Percentiles rank a stretch among this genome's conserved stretches.
phyloP scores from a whole-genome alignment of 2,113 vertebrate genomes.

The Oncorhynchus tshawytscha region DNA sequence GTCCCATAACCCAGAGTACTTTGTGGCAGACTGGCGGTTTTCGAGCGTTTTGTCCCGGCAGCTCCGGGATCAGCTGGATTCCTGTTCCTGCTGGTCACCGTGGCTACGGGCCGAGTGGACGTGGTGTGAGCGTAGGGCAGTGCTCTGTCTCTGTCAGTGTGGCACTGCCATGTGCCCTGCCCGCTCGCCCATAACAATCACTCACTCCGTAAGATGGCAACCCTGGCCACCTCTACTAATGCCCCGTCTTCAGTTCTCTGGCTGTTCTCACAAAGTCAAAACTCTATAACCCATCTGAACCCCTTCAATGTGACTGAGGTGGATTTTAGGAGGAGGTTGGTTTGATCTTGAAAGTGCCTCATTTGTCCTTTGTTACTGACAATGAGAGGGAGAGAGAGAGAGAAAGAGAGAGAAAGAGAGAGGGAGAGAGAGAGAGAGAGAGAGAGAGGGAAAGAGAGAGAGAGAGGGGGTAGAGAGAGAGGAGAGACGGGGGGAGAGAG shows the following conservation, averaged over 20 bases:
- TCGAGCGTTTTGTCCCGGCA: constrained; percentile 65
- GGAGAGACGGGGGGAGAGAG: not conserved
- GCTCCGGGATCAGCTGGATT: constrained; percentile 59
- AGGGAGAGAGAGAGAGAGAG: too few relatives aligned
- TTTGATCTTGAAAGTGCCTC: constrained; percentile 43
- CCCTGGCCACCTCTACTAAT: constrained; percentile 52
- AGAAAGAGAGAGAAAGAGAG: too few relatives aligned
- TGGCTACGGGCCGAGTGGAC: constrained; percentile 37
- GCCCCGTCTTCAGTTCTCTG: not conserved
- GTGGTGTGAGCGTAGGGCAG: too few relatives aligned
- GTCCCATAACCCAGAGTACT: constrained; percentile 51
- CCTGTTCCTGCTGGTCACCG: constrained; percentile 59
- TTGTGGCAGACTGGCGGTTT: constrained; percentile 43
- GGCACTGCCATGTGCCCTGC: constrained; percentile 39
- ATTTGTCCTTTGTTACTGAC: constrained; percentile 55
- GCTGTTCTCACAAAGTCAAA: not conserved
- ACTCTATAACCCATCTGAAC: not conserved
- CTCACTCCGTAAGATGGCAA: constrained; percentile 56
- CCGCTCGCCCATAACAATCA: constrained; percentile 62
- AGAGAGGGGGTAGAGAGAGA: not conserved
- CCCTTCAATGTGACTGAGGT: not conserved
- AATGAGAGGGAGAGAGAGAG: too few relatives aligned
- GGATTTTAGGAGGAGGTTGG: not conserved
- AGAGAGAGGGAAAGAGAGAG: not conserved
- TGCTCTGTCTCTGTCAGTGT: not conserved